Conservation (phyloP, 2,797 vertebrate genomes). For the Takifugu rubripes region DNA sequence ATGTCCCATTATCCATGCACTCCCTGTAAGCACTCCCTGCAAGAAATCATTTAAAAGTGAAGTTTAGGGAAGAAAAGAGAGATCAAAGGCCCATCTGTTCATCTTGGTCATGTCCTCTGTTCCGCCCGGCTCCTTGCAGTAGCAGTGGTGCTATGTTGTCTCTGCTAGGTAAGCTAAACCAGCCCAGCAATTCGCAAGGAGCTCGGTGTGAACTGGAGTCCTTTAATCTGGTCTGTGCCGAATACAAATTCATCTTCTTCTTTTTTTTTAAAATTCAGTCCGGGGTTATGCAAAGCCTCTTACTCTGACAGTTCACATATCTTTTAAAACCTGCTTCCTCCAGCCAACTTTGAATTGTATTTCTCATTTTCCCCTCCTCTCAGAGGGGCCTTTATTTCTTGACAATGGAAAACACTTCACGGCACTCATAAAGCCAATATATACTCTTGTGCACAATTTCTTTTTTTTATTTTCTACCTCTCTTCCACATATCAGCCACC, state of each 20-base stretch:
- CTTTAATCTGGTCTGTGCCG: conserved; percentile 11
- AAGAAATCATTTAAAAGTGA: conserved; percentile 32
- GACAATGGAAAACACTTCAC: neutral
- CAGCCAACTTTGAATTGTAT: conserved; percentile 48
- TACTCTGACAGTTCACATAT: conserved; percentile 63
- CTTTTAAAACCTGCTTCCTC: conserved; percentile 44
- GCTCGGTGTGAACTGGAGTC: conserved; percentile 39
- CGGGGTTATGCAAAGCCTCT: conserved; percentile 59
- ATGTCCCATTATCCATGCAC: conserved; percentile 95
- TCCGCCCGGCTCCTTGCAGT: too few species aligned
- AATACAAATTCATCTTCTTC: conserved; percentile 46
- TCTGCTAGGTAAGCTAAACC: conserved; percentile 9
- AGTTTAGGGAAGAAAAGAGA: neutral
- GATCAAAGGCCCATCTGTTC: too few species aligned
- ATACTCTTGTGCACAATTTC: too few species aligned
- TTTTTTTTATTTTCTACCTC: too few species aligned
- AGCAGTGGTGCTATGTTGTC: too few species aligned
- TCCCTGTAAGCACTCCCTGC: conserved; percentile 91
- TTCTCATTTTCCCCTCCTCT: conserved; percentile 36
- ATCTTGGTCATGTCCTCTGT: too few species aligned
- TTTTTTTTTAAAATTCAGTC: conserved; percentile 20
- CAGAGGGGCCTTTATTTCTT: conserved; percentile 28
- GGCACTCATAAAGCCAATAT: too few species aligned
- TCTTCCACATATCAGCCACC: too few species aligned
- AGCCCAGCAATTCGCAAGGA: conserved; percentile 29